Percentiles rank a stretch among this genome's conserved stretches.
Evolutionary conservation across 2,113 vertebrate species (phyloP).

Genomic region (Pogona vitticeps): DNA sequence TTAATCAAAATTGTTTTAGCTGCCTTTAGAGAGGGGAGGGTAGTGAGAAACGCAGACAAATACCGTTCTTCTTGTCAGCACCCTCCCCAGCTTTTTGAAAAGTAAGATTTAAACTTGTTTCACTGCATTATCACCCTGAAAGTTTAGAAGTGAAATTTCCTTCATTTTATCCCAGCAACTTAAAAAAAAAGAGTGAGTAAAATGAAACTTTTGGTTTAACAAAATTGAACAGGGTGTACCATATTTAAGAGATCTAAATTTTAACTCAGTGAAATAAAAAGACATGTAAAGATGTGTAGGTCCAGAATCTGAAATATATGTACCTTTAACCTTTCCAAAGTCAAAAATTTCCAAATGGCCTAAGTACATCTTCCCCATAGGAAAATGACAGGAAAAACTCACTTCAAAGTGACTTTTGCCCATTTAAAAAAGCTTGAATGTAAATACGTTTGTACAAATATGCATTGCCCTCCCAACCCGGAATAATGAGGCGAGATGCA

Average conservation of each 20-base stretch:
- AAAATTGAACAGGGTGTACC: neutral
- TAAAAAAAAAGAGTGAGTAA: neutral
- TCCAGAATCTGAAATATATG: neutral
- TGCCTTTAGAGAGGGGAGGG: conserved; percentile 34
- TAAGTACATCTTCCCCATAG: too few relatives aligned
- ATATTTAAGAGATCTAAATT: too few relatives aligned
- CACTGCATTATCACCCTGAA: conserved; percentile 19
- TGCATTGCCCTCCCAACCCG: too few relatives aligned
- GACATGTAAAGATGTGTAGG: neutral
- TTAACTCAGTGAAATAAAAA: neutral
- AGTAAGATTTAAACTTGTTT: conserved; percentile 38
- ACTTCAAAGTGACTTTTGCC: too few relatives aligned
- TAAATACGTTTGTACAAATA: too few relatives aligned
- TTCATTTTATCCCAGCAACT: neutral
- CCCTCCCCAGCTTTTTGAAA: neutral
- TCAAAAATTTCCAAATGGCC: neutral
- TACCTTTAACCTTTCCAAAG: neutral
- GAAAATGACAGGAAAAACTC: too few relatives aligned
- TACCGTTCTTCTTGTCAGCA: conserved; percentile 39
- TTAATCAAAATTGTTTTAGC: conserved; percentile 65
- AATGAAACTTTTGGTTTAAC: neutral
- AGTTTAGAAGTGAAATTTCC: conserved; percentile 31
- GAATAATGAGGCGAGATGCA: too few relatives aligned
- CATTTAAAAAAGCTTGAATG: too few relatives aligned
- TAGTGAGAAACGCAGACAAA: conserved; percentile 46